Evolutionary conservation across 1,140 invertebrate species (phyloP), one percentile per base, ranked within the genome.

Genomic region (Brachionus sp.): DNA sequence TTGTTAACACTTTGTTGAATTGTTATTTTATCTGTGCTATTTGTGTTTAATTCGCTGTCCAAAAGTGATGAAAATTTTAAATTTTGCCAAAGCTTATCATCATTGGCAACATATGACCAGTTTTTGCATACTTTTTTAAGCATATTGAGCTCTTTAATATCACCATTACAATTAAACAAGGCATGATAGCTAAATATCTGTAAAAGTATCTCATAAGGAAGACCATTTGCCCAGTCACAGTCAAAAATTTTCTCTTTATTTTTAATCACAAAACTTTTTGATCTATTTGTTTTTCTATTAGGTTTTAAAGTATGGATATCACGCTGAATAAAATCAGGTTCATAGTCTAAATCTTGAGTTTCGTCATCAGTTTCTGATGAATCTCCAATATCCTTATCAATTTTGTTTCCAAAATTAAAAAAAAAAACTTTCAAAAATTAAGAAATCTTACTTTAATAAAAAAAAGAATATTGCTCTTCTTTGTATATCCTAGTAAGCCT

Each of bases 31-130:
- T 42, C 33, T 23, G 33, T 39, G 9, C 13, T 62, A 16, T 42
- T 62, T 12, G 35, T 35, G 9, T 9, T 23, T 35, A 66, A 62
- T 42, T 66, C 33, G 19, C 4, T 25, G 35, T 37, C 50, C 19
- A 80, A 80, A 19, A 80, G 33, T 13, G 16, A 57, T 19, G 50
- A 80, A 42, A 57, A 80, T 57, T 66, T 80, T 62, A 80, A 80
- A 62, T 44, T 39, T 9, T 29, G 9, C 77, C 77, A 80, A 16
- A 80, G 35, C 19, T 66, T 57, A 35, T 46, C 16, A 66, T 80
- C 77, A 80, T 80, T 19, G 10, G 50, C 77, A 9, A 80, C 50
- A 23, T 9, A 9, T 6, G 50, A 57, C 77, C 77, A 80, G 25
- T 80, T 42, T 57, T 42, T 37, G 37, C 77, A 80, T 3, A 80